These are phyloP conservation scores for Halocynthia roretzi DNA, from an alignment of 23 tunicate species.

Conservation along the genomic window DNA sequence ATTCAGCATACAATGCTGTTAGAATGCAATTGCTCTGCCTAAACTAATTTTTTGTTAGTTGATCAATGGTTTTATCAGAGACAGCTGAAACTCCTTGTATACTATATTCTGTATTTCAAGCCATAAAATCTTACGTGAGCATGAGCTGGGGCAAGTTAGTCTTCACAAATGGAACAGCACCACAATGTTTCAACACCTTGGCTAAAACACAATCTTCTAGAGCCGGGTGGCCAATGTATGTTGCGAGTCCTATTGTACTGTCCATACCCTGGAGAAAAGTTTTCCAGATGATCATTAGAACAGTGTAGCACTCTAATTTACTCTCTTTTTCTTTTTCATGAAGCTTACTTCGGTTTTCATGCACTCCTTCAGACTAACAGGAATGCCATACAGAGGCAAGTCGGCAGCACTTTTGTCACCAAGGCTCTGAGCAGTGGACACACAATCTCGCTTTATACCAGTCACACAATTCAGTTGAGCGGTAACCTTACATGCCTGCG, in stretches of 20 bases:
- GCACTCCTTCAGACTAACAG: conserved; percentile 68
- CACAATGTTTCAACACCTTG: conserved; percentile 58
- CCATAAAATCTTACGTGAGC: conserved; percentile 31
- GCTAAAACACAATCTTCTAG: conserved; percentile 53
- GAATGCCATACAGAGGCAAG: conserved; percentile 46
- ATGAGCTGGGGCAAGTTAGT: conserved; percentile 54
- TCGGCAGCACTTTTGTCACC: neutral
- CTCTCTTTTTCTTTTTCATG: neutral
- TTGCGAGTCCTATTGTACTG: conserved; percentile 32
- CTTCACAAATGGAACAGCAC: conserved; percentile 87
- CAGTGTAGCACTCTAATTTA: neutral
- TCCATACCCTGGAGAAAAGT: conserved; percentile 38
- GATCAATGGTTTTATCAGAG: no score
- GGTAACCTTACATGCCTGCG: neutral
- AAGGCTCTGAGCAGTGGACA: neutral
- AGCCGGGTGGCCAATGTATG: conserved; percentile 11
- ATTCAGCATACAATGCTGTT: no score
- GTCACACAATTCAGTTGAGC: neutral
- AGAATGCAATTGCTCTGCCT: no score
- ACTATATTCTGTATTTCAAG: no score
- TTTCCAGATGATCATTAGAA: neutral
- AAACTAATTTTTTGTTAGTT: no score
- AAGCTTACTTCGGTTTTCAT: conserved; percentile 34
- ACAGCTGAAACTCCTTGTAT: no score
- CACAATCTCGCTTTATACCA: neutral